Percentiles rank a stretch among this genome's conserved stretches.
Conservation (phyloP, 2,113 vertebrate species). For the Channa argus region DNA sequence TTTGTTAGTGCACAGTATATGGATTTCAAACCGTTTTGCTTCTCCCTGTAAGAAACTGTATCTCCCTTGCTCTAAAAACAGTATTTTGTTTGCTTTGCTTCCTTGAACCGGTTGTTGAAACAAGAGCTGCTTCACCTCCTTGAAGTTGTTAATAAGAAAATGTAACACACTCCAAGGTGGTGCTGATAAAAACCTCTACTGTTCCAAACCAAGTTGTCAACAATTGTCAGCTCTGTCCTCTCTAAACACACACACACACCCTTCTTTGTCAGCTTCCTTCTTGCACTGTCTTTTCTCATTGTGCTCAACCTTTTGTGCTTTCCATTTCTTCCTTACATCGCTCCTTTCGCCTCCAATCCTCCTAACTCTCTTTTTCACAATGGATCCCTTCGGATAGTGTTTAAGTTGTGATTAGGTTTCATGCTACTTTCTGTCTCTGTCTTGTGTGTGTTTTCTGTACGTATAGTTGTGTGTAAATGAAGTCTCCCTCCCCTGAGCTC, state of each 20-base stretch:
- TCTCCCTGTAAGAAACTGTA: background rate
- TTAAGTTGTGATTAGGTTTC: constrained; percentile 37
- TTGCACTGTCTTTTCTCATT: constrained; percentile 10
- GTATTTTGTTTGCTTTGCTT: background rate
- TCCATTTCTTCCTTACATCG: background rate
- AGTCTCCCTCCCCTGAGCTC: constrained; percentile 36
- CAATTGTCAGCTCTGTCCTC: constrained; percentile 40
- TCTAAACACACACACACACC: constrained; percentile 3
- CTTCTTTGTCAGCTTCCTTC: constrained; percentile 22
- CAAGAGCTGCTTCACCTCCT: constrained; percentile 20
- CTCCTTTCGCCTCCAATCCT: background rate
- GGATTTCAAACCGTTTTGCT: background rate
- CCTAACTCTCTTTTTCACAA: background rate
- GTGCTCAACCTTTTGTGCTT: background rate
- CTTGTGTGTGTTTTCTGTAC: constrained; percentile 19
- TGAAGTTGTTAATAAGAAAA: constrained; percentile 47
- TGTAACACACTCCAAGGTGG: constrained; percentile 36
- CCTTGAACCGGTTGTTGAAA: constrained; percentile 13
- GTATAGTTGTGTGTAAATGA: constrained; percentile 24
- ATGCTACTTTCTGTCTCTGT: constrained; percentile 22
- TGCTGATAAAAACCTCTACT: constrained; percentile 63
- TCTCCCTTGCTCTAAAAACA: constrained; percentile 25
- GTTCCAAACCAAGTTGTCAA: constrained; percentile 53
- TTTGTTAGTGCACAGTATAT: too few species aligned
- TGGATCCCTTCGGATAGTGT: constrained; percentile 8